Conservation (phyloP, 2,797 vertebrate genomes). For the Varecia variegata region DNA sequence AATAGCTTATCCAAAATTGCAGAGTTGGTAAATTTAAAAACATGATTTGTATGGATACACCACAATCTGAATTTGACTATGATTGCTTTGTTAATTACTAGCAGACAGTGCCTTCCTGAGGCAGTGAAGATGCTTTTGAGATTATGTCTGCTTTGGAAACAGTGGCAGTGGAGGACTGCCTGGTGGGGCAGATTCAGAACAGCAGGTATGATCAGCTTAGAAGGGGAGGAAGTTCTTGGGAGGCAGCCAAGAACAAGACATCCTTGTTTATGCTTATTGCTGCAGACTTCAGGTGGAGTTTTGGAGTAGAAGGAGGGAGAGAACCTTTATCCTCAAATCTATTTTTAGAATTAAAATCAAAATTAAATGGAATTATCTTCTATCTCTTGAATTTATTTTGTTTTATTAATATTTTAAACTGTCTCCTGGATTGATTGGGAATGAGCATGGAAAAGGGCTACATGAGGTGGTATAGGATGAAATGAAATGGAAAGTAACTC, state of each 20-base stretch:
- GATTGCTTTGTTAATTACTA: neutral
- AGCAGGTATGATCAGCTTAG: neutral
- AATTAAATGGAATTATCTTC: neutral
- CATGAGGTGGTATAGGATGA: neutral
- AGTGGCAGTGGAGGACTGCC: neutral
- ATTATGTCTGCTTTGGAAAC: neutral
- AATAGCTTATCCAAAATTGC: neutral
- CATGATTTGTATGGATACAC: neutral
- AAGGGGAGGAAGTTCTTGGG: neutral
- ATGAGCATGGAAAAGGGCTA: neutral
- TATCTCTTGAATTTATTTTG: neutral
- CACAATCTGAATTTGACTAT: neutral
- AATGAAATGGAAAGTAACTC: neutral
- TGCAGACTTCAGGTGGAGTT: neutral
- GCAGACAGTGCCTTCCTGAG: neutral
- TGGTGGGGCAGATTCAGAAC: neutral
- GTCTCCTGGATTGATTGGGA: neutral
- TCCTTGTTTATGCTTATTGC: neutral
- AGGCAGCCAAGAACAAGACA: neutral
- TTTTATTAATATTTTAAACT: neutral
- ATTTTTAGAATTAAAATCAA: constrained; percentile 32
- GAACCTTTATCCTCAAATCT: neutral
- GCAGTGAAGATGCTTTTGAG: neutral
- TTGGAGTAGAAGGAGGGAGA: neutral
- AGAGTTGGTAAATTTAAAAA: neutral